A percentile compares a stretch with the other conserved stretches of the same genome.
Evolutionary conservation across 2,888 invertebrate species (phyloP).

Genomic region (Phorcus lineatus): DNA sequence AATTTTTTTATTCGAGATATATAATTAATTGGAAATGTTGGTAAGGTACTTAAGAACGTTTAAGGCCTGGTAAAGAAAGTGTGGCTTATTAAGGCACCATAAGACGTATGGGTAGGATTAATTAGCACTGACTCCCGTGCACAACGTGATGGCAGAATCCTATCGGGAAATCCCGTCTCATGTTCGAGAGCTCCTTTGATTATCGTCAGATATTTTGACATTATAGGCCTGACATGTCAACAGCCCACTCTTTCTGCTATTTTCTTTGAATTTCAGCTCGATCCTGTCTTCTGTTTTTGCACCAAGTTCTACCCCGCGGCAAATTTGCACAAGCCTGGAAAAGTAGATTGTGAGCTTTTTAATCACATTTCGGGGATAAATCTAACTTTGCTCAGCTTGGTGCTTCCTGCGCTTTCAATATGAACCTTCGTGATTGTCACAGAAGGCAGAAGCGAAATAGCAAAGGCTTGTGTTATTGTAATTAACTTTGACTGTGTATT

Average conservation of each 20-base stretch:
- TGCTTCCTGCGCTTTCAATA: background rate
- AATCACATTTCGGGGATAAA: slow-evolving; percentile 6
- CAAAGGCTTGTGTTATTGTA: background rate
- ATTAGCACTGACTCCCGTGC: too few relatives aligned
- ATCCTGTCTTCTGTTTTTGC: background rate
- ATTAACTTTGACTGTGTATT: background rate
- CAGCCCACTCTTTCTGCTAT: background rate
- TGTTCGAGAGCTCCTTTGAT: too few relatives aligned
- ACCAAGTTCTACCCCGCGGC: background rate
- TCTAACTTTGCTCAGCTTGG: background rate
- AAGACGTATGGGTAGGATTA: too few relatives aligned
- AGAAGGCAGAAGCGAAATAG: background rate
- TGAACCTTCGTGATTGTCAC: background rate
- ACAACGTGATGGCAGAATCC: too few relatives aligned
- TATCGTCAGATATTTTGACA: too few relatives aligned
- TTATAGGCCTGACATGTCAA: too few relatives aligned
- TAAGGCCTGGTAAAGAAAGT: too few relatives aligned
- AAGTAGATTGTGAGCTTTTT: background rate
- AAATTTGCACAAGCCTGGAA: background rate
- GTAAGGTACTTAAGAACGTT: too few relatives aligned
- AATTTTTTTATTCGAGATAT: too few relatives aligned
- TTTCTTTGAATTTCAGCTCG: background rate
- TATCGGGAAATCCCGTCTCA: too few relatives aligned
- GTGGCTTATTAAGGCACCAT: too few relatives aligned
- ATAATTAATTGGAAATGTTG: too few relatives aligned